A percentile compares a stretch with the other conserved stretches of the same genome.
These are phyloP conservation scores for Grammomys dolichurus DNA, from an alignment of 2,113 vertebrate genomes.

Conservation along the genomic window DNA sequence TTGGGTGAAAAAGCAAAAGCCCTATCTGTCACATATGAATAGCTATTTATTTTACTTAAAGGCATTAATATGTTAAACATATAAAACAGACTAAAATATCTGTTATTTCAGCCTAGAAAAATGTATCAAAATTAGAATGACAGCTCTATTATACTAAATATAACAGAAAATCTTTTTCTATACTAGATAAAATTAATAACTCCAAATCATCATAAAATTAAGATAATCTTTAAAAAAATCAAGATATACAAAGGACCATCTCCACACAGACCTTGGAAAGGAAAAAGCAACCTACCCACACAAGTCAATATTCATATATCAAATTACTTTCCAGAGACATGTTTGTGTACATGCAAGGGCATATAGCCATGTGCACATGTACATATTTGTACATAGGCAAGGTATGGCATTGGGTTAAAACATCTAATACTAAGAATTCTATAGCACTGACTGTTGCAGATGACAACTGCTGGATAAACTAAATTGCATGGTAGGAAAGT, in stretches of 20 bases:
- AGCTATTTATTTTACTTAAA: constrained; percentile 85
- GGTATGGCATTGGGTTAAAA: background rate
- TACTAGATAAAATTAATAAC: constrained; percentile 74
- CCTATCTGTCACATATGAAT: constrained; percentile 78
- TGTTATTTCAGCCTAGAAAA: constrained; percentile 77
- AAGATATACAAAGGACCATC: background rate
- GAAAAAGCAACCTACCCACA: background rate
- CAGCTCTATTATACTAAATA: constrained; percentile 46
- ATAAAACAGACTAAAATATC: constrained; percentile 76
- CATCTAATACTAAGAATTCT: background rate
- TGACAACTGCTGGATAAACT: background rate
- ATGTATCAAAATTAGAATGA: constrained; percentile 70
- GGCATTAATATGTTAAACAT: constrained; percentile 79
- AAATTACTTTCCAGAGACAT: too few relatives aligned
- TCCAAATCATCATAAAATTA: constrained; percentile 64
- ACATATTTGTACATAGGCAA: fast-evolving
- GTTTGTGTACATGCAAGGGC: fast-evolving
- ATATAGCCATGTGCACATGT: background rate
- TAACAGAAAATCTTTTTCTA: constrained; percentile 72
- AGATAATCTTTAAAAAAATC: constrained; percentile 52
- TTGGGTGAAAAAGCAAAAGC: constrained; percentile 74
- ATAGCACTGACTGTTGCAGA: fast-evolving
- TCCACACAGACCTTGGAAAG: background rate
- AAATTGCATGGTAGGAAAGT: background rate
- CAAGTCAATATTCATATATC: background rate